Base-by-base conservation (phyloP, 2,797 vertebrate genomes). In the Peromyscus aztecus region DNA sequence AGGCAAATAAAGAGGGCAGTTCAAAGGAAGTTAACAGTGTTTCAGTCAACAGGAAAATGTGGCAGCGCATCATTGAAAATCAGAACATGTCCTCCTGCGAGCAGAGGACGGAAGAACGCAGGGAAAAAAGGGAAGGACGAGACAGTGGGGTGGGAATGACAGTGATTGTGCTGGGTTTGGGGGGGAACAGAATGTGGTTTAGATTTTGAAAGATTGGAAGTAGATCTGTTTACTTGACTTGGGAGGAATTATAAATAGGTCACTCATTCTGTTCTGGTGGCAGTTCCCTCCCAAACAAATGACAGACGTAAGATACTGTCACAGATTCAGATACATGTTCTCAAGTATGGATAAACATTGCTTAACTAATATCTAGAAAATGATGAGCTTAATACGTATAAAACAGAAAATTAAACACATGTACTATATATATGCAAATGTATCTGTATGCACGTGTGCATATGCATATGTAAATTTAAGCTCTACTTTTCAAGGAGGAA, bases 1-100 rank as follows among this genome's bases (percentile, higher is more conserved):
- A 46, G 49, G 27, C 6, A 49, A 89, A 95, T 80, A 31, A 86
- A 84, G 76, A 13, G 9, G 6, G 24, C 55, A 76, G 75, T 88
- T 93, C 61, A 95, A 90, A 90, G 24, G 37, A 71, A 78, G 65
- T 78, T 77, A 92, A 31, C 67, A 59, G 57, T 49, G 83, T 95
- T 94, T 96, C 69, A 92, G 73, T 84, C 29, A 52, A 40, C 14
- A 89, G 49, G 55, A 95, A 94, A 84, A 92, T 78, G 40, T 27
- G 89, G 31, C n/a, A 37, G 73, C 67, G 40, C 23, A 46, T 82
- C 24, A 52, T 0, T 34, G 71, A 46, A 63, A 89, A 75, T 69
- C 94, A 57, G 67, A 65, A 57, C 11, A 37, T 71, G 29, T 71
- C 43, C 37, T 82, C 29, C 71, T 93, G 46, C 71, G 80, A 91